Conservation (phyloP, 2,888 invertebrate genomes). For the Eupithecia tripunctaria region DNA sequence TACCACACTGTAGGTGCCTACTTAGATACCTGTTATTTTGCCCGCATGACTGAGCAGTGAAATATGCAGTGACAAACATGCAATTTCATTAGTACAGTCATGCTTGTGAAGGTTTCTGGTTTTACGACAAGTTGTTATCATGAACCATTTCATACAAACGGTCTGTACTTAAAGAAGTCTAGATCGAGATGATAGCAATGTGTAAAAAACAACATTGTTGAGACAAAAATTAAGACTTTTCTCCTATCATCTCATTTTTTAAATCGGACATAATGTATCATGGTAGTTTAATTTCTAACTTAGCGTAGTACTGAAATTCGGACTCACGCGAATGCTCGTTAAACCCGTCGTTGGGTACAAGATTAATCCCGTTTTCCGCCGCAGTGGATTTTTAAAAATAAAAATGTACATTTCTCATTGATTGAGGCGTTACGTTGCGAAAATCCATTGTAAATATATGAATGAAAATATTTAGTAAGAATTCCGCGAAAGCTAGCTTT, state of each 20-base stretch:
- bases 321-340: background rate
- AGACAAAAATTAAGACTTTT: no score
- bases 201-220: background rate
- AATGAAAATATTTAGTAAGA: no score
- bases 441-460: no score
- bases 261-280: background rate
- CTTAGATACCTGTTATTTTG: slow-evolving; percentile 29
- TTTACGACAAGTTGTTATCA: slow-evolving; percentile 5
- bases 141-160: background rate
- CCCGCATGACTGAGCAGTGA: slow-evolving; percentile 44
- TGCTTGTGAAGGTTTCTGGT: slow-evolving; percentile 38
- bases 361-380: background rate
- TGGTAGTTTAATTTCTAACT: background rate
- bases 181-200: background rate
- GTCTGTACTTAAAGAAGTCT: background rate
- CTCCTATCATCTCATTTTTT: background rate
- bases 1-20: slow-evolving; percentile 13
- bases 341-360: background rate
- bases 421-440: no score
- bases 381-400: background rate
- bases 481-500: no score
- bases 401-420: no score
- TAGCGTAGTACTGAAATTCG: background rate
- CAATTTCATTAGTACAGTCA: slow-evolving; percentile 43
- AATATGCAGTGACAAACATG: slow-evolving; percentile 47